Evolutionary conservation across 2,888 invertebrate genomes (phyloP).

Genomic region (Noctua janthe): DNA sequence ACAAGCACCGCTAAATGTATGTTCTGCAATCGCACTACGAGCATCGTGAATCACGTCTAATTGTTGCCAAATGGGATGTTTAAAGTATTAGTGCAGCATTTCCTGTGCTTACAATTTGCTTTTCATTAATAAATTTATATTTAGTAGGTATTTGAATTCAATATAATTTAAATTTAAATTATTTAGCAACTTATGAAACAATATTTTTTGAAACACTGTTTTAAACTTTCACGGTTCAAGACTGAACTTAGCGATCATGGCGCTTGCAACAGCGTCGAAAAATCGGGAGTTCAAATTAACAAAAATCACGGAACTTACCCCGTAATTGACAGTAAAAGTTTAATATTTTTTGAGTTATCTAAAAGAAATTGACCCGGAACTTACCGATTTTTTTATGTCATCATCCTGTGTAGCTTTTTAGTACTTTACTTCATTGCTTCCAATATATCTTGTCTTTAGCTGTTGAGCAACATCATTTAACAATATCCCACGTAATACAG

Average conservation of each 20-base stretch:
- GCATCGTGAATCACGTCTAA: conserved; percentile 42
- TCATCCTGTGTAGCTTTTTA: too few relatives aligned
- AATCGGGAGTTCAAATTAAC: too few relatives aligned
- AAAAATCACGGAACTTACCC: too few relatives aligned
- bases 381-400: background rate
- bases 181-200: background rate
- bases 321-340: too few relatives aligned
- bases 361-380: background rate
- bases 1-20: conserved; percentile 48
- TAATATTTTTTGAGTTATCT: background rate
- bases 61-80: conserved; percentile 32
- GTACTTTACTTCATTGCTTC: background rate
- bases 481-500: conserved; percentile 7
- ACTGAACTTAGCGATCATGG: too few relatives aligned
- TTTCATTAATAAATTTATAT: background rate
- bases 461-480: background rate
- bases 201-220: background rate
- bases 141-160: too few relatives aligned
- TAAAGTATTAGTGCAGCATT: conserved; percentile 22
- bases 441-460: too few relatives aligned
- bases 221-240: too few relatives aligned
- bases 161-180: background rate
- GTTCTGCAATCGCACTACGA: conserved; percentile 43
- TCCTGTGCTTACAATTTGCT: conserved; percentile 11
- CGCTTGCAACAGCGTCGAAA: too few relatives aligned